Base-by-base conservation (phyloP, 1,140 invertebrate genomes). In the Neodiprion lecontei region DNA sequence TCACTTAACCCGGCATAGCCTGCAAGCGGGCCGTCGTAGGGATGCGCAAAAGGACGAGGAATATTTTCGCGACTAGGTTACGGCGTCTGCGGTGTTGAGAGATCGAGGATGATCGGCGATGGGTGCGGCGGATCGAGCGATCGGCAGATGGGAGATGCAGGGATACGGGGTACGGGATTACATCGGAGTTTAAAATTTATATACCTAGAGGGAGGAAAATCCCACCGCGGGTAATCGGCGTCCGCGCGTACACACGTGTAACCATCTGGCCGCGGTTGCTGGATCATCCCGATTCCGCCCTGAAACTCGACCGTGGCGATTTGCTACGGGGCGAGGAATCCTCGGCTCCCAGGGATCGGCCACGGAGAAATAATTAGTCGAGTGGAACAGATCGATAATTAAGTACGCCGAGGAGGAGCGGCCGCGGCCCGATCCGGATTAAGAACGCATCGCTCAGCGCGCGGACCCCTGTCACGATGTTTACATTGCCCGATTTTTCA, bases 371-470 rank as follows among this genome's bases (percentile, higher is more conserved):
- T 61, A 61, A 61, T 61, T 61, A 61, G 53, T 61, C 53, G 53
- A 61, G 53, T 61, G 53, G 53, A 61, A 61, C 53, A 61, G 53
- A 61, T 61, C 53, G 53, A 61, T 61, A 61, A 61, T 61, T 61
- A 61, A 61, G 53, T 61, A 17, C 28, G 28, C 28, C 28, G 53
- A 61, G 53, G 28, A 1, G 28, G 28, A 40, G 28, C 28, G 28
- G 28, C 28, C 28, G 28, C 28, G 5, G 28, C 28, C 28, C 28
- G 28, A 40, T 40, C 28, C 28, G 53, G 53, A 61, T 61, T 61
- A 61, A 61, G n/a, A 61, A 61, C 28, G 28, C 28, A 40, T 40
- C 28, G 28, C 28, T 40, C 28, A 40, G 28, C 28, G 28, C 28
- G 28, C 28, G 28, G 28, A 40, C 28, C 28, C 28, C 28, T 40